These are phyloP conservation scores for Helicorthomorpha holstii DNA, from an alignment of 1,140 invertebrate genomes.

Conservation along the genomic window DNA sequence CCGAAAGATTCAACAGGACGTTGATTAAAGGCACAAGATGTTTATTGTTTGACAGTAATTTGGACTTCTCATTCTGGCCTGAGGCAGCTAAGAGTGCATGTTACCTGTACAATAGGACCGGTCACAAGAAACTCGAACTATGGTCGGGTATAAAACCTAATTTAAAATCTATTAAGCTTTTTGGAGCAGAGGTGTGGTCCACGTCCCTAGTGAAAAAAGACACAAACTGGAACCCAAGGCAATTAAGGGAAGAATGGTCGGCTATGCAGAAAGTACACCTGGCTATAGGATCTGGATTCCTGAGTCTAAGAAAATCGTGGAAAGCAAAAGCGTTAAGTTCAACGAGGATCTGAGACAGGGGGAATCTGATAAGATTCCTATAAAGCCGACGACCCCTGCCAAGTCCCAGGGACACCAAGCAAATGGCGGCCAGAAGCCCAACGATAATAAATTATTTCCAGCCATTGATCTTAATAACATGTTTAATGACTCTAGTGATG, in stretches of 20 bases:
- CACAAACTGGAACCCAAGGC: slow-evolving; percentile 11
- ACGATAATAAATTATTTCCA: no score
- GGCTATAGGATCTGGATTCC: slow-evolving; percentile 8
- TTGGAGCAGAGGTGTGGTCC: slow-evolving; percentile 3
- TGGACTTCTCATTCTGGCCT: slow-evolving; percentile 14
- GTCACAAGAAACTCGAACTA: slow-evolving; percentile 2
- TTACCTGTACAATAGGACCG: slow-evolving; percentile 9
- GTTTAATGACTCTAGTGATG: no score
- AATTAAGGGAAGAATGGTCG: slow-evolving; percentile 1
- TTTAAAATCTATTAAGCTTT: slow-evolving; percentile 1
- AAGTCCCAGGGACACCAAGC: no score
- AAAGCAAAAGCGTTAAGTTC: background rate
- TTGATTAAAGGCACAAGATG: slow-evolving; percentile 9
- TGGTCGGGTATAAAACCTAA: slow-evolving; percentile 3
- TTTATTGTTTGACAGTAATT: slow-evolving; percentile 10
- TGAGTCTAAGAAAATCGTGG: background rate
- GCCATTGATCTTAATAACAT: no score
- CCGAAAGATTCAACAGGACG: slow-evolving; percentile 14
- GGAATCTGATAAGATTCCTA: background rate
- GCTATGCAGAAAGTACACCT: slow-evolving; percentile 3
- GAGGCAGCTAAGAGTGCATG: slow-evolving; percentile 12
- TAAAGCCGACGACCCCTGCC: no score
- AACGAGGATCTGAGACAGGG: slow-evolving; percentile 1
- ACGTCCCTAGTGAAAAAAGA: slow-evolving; percentile 8
- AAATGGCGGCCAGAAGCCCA: no score